Conservation (phyloP, 2,797 vertebrate species). For the Petrocephalus schoutedeni region DNA sequence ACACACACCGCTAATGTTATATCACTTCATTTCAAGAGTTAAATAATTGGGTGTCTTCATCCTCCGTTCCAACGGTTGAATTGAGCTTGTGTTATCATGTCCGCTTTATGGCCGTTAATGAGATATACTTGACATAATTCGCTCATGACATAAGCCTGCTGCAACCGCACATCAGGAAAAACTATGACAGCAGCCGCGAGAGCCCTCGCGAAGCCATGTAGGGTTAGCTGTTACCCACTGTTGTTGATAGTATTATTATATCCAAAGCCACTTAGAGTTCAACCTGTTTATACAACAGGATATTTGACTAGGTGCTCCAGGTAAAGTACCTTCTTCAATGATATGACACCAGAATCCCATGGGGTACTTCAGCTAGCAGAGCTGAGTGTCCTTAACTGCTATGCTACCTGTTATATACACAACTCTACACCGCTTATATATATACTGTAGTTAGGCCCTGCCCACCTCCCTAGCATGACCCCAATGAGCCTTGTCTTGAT, state of each 20-base stretch:
- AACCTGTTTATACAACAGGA: neutral
- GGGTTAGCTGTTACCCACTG: neutral
- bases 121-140: conserved; percentile 13
- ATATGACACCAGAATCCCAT: neutral
- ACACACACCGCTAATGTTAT: neutral
- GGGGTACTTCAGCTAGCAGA: neutral
- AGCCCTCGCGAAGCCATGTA: neutral
- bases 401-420: neutral
- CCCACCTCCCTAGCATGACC: no score
- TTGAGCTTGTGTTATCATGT: neutral
- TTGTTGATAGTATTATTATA: neutral
- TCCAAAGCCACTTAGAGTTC: neutral
- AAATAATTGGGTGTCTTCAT: neutral
- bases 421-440: neutral
- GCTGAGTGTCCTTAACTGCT: neutral
- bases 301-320: neutral
- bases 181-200: neutral
- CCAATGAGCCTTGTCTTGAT: no score
- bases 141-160: neutral
- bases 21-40: neutral
- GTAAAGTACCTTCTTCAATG: neutral
- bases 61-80: neutral
- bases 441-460: no score
- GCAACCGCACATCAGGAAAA: neutral
- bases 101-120: neutral